phyloP scores from a whole-genome alignment of 2,888 invertebrate species.

The Orthonychiurus folsomi region DNA sequence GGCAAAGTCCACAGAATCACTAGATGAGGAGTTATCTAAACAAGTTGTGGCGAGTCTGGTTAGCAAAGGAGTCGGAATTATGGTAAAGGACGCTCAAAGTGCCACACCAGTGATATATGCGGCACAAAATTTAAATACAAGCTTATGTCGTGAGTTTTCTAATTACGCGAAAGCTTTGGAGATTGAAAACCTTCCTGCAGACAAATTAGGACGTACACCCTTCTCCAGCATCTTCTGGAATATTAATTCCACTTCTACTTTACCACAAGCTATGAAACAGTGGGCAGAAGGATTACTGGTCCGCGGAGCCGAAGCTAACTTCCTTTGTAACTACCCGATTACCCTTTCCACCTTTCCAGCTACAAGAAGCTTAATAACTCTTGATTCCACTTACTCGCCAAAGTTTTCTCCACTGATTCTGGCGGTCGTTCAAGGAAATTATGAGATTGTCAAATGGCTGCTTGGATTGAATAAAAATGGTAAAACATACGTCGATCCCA shows the following conservation, averaged over 20 bases:
- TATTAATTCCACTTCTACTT: slow-evolving; percentile 15
- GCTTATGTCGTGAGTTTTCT: slow-evolving; percentile 37
- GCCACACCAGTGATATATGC: slow-evolving; percentile 46
- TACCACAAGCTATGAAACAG: slow-evolving; percentile 1
- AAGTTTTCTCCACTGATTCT: slow-evolving; percentile 29
- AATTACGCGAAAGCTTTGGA: slow-evolving; percentile 38
- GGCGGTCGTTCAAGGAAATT: slow-evolving; percentile 26
- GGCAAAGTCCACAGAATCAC: slow-evolving; percentile 39
- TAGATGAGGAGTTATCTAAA: slow-evolving; percentile 4
- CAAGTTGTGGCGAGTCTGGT: slow-evolving; percentile 40
- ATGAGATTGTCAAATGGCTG: slow-evolving; percentile 32
- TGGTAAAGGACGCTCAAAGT: slow-evolving; percentile 43
- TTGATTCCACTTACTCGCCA: not conserved
- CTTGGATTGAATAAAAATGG: slow-evolving; percentile 10
- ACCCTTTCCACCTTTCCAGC: slow-evolving; percentile 19
- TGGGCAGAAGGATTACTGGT: slow-evolving; percentile 16
- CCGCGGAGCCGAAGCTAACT: slow-evolving; percentile 9
- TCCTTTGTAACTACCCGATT: slow-evolving; percentile 26
- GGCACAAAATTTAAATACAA: slow-evolving; percentile 43
- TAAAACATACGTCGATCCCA: slow-evolving; percentile 20
- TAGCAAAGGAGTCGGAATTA: slow-evolving; percentile 43
- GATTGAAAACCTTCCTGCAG: slow-evolving; percentile 33
- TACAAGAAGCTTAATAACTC: not conserved
- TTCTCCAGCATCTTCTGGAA: slow-evolving; percentile 45
- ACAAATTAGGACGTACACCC: slow-evolving; percentile 44